Base-by-base conservation (phyloP, 1,140 invertebrate species). In the Trichoplusia ni region DNA sequence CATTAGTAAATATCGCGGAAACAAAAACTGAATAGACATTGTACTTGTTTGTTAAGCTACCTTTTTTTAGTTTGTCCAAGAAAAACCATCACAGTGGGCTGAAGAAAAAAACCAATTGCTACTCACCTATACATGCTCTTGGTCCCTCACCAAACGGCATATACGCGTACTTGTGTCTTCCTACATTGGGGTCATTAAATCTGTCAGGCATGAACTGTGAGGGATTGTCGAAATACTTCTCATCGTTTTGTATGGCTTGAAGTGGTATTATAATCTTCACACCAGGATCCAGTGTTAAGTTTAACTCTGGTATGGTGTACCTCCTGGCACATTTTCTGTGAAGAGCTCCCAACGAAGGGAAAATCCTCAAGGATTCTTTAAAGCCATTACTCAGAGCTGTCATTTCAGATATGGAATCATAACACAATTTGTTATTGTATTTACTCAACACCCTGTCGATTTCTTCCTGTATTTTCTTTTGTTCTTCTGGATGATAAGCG, bases 101-200 rank as follows among this genome's bases (percentile, higher is more conserved):
- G 9, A 33, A n/a, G n/a, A n/a, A 4, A 33, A n/a, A 33, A 9
- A n/a, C 9, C n/a, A n/a, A n/a, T n/a, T n/a, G n/a, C 9, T 6
- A 66, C 67, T 70, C 61, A 90, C 93, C 94, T 60, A 95, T 94
- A 73, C 94, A 95, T 67, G 92, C 93, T 11, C 94, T 84, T 0
- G 92, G 92, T 13, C 94, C 94, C 62, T 94, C 93, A 0, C 94
- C 94, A 73, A 95, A 96, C 0, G 95, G 93, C 23, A 95, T 71
- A 75, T 92, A 94, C 0, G 87, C 46, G 70, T 87, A 92, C 0
- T 74, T 87, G 65, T 90, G 92, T 18, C 93, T 80, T 1, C 71
- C 64, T 11, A 78, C 73, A 0, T 80, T 38, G 21, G 82, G 78
- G 44, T 92, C 90, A 0, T 86, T 81, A 38, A 93, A 94, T 53